Conservation (phyloP, 2,797 vertebrate species). For the Malurus leucopterus region DNA sequence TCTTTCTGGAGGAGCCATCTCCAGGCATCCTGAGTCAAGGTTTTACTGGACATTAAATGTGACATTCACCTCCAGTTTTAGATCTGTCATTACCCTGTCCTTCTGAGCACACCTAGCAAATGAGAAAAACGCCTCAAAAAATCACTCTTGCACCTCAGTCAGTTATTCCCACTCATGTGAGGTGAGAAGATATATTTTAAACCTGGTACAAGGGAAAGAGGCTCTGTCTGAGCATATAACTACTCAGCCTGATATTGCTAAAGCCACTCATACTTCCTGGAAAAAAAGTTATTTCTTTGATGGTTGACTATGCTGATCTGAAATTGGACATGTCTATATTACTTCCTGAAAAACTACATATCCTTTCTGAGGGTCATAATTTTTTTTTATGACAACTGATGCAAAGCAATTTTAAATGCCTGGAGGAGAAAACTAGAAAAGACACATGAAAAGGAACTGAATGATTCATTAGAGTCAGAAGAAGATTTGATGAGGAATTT, state of each 20-base stretch:
- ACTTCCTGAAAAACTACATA: constrained; percentile 58
- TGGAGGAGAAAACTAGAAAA: constrained; percentile 52
- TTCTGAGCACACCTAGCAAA: neutral
- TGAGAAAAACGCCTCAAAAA: neutral
- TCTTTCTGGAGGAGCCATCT: neutral
- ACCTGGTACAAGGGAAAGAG: neutral
- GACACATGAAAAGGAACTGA: constrained; percentile 48
- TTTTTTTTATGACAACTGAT: constrained; percentile 58
- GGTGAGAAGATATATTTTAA: neutral
- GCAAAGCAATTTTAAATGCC: constrained; percentile 69
- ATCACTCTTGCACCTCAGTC: neutral
- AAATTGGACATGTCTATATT: constrained; percentile 63
- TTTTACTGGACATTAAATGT: neutral
- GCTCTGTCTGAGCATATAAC: neutral
- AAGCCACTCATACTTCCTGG: constrained; percentile 9
- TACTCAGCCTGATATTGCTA: neutral
- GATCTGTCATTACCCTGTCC: neutral
- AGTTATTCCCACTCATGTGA: neutral
- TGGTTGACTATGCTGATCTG: constrained; percentile 55
- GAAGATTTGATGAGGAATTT: constrained; percentile 53
- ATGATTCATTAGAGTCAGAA: constrained; percentile 62
- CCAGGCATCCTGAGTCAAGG: neutral
- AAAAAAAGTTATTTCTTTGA: constrained; percentile 53
- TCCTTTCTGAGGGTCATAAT: constrained; percentile 55
- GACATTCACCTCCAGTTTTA: neutral